Percentiles rank a stretch among this genome's conserved stretches.
Evolutionary conservation across 2,888 invertebrate species (phyloP).

Genomic region (Allacma fusca): DNA sequence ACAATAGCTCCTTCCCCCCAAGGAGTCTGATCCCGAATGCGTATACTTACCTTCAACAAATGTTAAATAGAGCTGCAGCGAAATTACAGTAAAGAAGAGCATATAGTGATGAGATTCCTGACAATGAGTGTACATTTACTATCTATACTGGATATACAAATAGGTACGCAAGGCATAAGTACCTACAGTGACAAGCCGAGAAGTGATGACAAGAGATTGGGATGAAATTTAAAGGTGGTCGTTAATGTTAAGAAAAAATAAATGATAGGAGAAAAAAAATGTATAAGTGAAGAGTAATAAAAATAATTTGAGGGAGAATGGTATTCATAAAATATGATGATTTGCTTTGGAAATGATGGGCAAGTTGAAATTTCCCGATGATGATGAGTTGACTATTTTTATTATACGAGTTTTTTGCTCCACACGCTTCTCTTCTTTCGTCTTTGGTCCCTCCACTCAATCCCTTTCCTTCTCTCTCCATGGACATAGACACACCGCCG

Average conservation of each 20-base stretch:
- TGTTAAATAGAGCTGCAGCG: neutral
- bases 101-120: too few species aligned
- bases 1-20: neutral
- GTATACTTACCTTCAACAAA: neutral
- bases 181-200: neutral
- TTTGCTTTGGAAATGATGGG: constrained; percentile 32
- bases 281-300: neutral
- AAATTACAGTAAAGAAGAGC: neutral
- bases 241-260: neutral
- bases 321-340: constrained; percentile 16
- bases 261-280: neutral
- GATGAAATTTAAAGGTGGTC: constrained; percentile 1
- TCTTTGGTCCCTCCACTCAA: neutral
- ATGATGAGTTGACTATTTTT: constrained; percentile 43
- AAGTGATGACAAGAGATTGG: constrained; percentile 7
- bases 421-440: constrained; percentile 14
- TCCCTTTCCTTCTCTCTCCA: constrained; percentile 2
- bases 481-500: neutral
- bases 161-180: too few species aligned
- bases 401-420: constrained; percentile 39
- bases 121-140: too few species aligned
- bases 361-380: constrained; percentile 32
- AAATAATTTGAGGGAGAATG: constrained; percentile 4
- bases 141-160: too few species aligned
- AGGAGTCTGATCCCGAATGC: neutral